Conservation (phyloP, 2,888 invertebrate species). For the Herminia tarsipennalis region DNA sequence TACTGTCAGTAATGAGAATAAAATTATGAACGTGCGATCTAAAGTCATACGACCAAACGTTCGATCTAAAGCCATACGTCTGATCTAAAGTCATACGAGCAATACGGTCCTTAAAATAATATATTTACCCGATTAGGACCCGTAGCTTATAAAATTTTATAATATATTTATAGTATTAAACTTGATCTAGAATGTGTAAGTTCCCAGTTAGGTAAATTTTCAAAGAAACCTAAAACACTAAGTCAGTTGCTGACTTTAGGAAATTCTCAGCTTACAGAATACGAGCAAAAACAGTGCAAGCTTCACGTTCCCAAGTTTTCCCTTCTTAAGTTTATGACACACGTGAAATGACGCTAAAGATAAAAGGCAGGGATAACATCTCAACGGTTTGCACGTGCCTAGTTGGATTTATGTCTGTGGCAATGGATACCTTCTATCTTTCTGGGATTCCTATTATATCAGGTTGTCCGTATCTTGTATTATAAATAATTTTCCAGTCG, state of each 20-base stretch:
- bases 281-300: slow-evolving; percentile 10
- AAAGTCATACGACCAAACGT: too few species aligned
- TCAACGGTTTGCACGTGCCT: slow-evolving; percentile 39
- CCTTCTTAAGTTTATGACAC: slow-evolving; percentile 47
- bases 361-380: slow-evolving; percentile 47
- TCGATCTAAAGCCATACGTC: too few species aligned
- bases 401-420: slow-evolving; percentile 38
- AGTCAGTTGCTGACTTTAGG: neutral
- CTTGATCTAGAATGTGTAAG: too few species aligned
- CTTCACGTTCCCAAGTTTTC: slow-evolving; percentile 33
- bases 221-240: neutral
- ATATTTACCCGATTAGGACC: too few species aligned
- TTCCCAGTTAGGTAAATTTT: neutral
- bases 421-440: slow-evolving; percentile 32
- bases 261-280: slow-evolving; percentile 8
- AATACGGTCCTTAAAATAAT: too few species aligned
- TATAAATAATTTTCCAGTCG: too few species aligned
- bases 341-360: slow-evolving; percentile 47
- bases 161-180: too few species aligned
- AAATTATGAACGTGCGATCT: too few species aligned
- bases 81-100: too few species aligned
- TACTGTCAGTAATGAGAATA: too few species aligned
- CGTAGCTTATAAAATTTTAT: too few species aligned
- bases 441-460: slow-evolving; percentile 18
- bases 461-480: slow-evolving; percentile 1